Evolutionary conservation across 2,113 vertebrate genomes (phyloP), one percentile per base, ranked within the genome.

Genomic region (Oryzias melastigma): DNA sequence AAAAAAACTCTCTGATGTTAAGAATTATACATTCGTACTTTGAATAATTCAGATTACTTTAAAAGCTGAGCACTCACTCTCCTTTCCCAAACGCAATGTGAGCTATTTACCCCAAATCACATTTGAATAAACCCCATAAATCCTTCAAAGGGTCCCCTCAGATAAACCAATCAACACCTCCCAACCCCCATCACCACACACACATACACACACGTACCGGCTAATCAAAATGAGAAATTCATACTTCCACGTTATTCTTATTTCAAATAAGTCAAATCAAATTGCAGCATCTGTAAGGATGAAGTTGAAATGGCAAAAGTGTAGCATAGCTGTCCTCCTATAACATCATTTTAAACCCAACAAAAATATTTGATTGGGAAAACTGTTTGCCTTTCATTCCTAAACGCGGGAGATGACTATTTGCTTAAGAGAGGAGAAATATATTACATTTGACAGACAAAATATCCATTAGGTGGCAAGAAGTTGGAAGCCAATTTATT

Each of bases 21-120:
- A 82, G 77, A 89, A 81, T 86, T 82, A 88, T 79, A 82, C 73
- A 85, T 85, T 78, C 81, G 72, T 56, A 81, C 52, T 87, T 84
- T 89, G 72, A 88, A 85, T 88, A 85, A 89, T 87, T 90, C 78
- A 81, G 73, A 89, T 80, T 70, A 80, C 83, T 88, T 81, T 84
- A 83, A 87, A 88, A 84, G 85, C 85, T 58, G 64, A 76, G 68
- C 80, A 66, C 78, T 80, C 69, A 77, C 72, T 68, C 46, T 40
- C 59, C 45, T 56, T 77, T 84, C 65, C 50, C 52, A 75, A 52
- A 74, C 57, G 53, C 73, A 83, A 86, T 81, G 70, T 74, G 60
- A 71, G 68, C 79, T 74, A 80, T 88, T 89, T 84, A 85, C 76
- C 73, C 75, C 73, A 80, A 86, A 87, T 87, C 67, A 6, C 54